phyloP scores from a whole-genome alignment of 2,113 vertebrate genomes.

The Sprattus sprattus region DNA sequence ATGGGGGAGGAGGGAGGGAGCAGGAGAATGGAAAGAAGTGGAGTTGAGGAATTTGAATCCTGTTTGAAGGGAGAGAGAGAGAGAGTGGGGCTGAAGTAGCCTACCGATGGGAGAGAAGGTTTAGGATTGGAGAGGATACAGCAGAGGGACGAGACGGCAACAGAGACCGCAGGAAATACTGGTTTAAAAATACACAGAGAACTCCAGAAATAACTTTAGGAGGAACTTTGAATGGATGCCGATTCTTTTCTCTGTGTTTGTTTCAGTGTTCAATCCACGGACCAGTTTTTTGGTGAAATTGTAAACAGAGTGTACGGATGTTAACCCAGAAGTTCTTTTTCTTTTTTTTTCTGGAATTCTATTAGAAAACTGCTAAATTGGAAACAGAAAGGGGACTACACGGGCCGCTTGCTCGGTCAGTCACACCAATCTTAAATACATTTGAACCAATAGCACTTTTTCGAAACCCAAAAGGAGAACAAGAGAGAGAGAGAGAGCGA shows the following conservation, averaged over 20 bases:
- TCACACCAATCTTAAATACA: neutral
- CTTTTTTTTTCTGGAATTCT: neutral
- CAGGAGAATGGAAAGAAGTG: conserved; percentile 62
- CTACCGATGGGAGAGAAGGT: conserved; percentile 49
- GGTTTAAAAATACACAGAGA: conserved; percentile 44
- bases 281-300: neutral
- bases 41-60: conserved; percentile 73
- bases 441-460: neutral
- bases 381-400: neutral
- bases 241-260: neutral
- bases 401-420: neutral
- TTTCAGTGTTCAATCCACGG: neutral
- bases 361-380: conserved; percentile 10
- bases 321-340: neutral
- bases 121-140: neutral
- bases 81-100: conserved; percentile 37
- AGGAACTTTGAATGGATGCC: neutral
- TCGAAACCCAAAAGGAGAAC: neutral
- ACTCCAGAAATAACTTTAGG: conserved; percentile 43
- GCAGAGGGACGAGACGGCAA: neutral
- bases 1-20: conserved; percentile 38
- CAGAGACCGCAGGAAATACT: conserved; percentile 36
- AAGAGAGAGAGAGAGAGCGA: neutral
- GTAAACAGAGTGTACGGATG: neutral
- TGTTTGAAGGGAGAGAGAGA: conserved; percentile 52